Evolutionary conservation across 2,113 vertebrate species (phyloP).

Genomic region (Myocastor coypus): DNA sequence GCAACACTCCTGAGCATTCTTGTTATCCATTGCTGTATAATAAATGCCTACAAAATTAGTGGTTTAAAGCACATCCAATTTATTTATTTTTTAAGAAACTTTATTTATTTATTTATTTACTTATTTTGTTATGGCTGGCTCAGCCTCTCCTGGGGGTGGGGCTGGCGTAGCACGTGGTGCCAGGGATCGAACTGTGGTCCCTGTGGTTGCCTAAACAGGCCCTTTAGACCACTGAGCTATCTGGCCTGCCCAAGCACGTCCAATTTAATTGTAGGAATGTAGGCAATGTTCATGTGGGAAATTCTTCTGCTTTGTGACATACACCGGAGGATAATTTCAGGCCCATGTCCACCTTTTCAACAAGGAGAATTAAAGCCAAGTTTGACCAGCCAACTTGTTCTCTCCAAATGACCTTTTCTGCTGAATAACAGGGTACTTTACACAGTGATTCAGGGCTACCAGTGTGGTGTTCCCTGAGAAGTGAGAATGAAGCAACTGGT

Average conservation of each 20-base stretch:
- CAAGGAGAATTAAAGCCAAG: not conserved
- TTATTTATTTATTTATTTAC: too few species aligned
- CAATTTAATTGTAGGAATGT: not conserved
- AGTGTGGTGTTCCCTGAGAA: not conserved
- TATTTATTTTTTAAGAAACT: too few species aligned
- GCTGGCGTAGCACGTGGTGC: too few species aligned
- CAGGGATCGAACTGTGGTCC: too few species aligned
- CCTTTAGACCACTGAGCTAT: too few species aligned
- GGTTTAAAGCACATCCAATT: not conserved
- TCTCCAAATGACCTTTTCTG: not conserved
- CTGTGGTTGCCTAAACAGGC: too few species aligned
- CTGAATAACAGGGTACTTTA: not conserved
- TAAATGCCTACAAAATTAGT: not conserved
- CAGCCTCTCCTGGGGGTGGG: too few species aligned
- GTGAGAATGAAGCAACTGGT: not conserved
- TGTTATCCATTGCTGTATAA: not conserved
- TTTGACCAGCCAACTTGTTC: not conserved
- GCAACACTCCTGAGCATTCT: not conserved
- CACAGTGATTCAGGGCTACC: not conserved
- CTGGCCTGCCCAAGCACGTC: too few species aligned
- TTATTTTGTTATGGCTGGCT: too few species aligned
- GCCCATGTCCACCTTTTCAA: not conserved
- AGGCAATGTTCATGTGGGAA: not conserved
- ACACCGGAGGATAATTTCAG: not conserved
- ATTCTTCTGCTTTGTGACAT: not conserved